Evolutionary conservation across 2,888 invertebrate species (phyloP), one percentile per base, ranked within the genome.

Genomic region (Cybosia mesomella): DNA sequence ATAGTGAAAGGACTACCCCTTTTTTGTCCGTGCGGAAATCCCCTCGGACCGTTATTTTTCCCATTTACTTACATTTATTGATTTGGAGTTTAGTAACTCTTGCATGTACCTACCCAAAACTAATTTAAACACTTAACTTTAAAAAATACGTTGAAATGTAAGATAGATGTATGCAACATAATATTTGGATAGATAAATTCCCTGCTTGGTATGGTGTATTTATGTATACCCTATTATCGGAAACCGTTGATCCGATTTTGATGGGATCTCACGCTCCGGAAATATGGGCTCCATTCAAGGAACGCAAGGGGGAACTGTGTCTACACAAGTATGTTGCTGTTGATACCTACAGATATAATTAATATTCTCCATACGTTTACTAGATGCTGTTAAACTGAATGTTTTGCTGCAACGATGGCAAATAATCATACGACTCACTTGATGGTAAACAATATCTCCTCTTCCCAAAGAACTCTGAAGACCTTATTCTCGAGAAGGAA

Each of bases 241-340:
- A 70, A 79, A 76, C 69, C 81, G 81, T 81, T 79, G 79, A 80
- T 80, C 79, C 82, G 81, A 79, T 81, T 80, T 80, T 80, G 80
- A 80, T 81, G 76, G 79, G 79, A 76, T 68, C 79, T 68, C 72
- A 67, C 70, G 66, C 73, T 71, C 71, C 76, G 80, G 79, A 79
- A 79, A 80, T 79, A 76, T 71, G 70, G 74, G 64, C 60, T 39
- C 79, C 66, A 76, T 80, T 79, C 79, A 81, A 66, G 65, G 73
- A 76, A 76, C 70, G 73, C 59, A 64, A 34, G 65, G 81, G 79
- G 75, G 73, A 61, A 5, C 10, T 61, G 22, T 57, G 43, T 57
- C 62, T 61, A 58, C 61, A 57, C 58, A 49, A 67, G 49, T 18
- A 53, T 21, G 36, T 39, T 65, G 39, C 18, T 24, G 22, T 18